A percentile compares a stretch with the other conserved stretches of the same genome.
Evolutionary conservation across 2,113 vertebrate species (phyloP).

Genomic region (Sigmodon hispidus): DNA sequence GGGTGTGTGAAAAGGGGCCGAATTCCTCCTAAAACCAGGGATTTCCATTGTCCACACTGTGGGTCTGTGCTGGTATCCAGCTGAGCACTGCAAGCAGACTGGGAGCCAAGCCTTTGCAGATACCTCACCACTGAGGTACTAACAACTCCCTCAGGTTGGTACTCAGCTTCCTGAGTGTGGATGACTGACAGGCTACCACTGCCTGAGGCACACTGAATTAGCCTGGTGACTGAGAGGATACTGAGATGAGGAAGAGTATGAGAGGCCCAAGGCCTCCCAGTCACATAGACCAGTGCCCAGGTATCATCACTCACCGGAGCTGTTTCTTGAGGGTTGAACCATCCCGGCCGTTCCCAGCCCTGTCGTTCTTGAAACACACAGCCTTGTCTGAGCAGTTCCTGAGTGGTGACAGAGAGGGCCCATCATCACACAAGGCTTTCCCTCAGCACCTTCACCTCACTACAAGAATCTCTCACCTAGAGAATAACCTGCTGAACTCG

Average conservation of each 20-base stretch:
- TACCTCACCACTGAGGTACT: too few species aligned
- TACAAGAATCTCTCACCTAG: neutral
- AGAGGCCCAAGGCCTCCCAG: neutral
- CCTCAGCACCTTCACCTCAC: fast-evolving
- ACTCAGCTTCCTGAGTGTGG: neutral
- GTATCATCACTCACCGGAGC: conserved; percentile 88
- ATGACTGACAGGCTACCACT: neutral
- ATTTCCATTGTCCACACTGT: fast-evolving
- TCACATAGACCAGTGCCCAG: neutral
- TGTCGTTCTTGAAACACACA: conserved; percentile 98
- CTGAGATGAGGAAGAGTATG: fast-evolving
- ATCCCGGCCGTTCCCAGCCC: conserved; percentile 97
- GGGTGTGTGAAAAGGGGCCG: neutral
- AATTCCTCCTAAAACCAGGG: fast-evolving
- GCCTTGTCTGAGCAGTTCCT: conserved; percentile 93
- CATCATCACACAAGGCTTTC: fast-evolving
- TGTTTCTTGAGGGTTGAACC: conserved; percentile 89
- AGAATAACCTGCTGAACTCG: neutral
- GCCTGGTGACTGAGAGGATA: fast-evolving
- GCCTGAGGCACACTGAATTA: neutral
- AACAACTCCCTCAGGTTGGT: neutral
- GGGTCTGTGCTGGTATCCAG: neutral
- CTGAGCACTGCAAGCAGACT: too few species aligned
- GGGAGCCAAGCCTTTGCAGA: neutral
- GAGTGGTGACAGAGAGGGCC: fast-evolving